Evolutionary conservation across 2,888 invertebrate species (phyloP).

Genomic region (Heliconius ethilla): DNA sequence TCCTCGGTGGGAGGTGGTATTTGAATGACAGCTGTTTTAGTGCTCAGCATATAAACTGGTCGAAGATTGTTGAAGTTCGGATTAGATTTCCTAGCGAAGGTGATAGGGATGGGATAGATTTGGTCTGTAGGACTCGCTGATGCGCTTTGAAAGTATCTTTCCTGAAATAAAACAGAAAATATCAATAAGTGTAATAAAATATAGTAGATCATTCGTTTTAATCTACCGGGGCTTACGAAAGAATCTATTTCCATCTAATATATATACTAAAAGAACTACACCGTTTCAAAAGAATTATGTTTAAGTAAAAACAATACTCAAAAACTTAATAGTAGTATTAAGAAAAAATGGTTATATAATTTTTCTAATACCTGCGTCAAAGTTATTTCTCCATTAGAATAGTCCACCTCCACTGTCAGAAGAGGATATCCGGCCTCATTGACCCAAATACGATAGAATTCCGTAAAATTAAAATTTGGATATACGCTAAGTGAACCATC

Average conservation of each 20-base stretch:
- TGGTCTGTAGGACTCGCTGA: constrained; percentile 57
- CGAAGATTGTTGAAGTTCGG: constrained; percentile 58
- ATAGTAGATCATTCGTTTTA: neutral
- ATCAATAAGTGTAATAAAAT: neutral
- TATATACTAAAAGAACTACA: no score
- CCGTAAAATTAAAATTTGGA: constrained; percentile 62
- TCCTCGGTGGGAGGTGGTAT: constrained; percentile 60
- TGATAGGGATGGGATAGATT: constrained; percentile 75
- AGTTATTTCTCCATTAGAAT: constrained; percentile 58
- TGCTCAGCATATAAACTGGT: constrained; percentile 74
- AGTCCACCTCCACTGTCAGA: constrained; percentile 74
- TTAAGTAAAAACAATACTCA: no score
- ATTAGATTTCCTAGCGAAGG: constrained; percentile 66
- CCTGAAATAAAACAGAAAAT: constrained; percentile 55
- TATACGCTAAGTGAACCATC: constrained; percentile 62
- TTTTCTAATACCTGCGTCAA: constrained; percentile 66
- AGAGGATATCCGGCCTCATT: constrained; percentile 84
- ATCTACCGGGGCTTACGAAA: no score
- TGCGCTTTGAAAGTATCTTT: constrained; percentile 80
- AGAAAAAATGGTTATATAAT: constrained; percentile 3
- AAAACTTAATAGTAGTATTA: no score
- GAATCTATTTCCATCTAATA: no score
- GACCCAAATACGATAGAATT: constrained; percentile 84
- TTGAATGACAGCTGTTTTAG: constrained; percentile 57
- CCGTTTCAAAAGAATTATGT: no score